Evolutionary conservation across 2,888 invertebrate species (phyloP), one percentile per base, ranked within the genome.

Genomic region (Thymelicus lineola): DNA sequence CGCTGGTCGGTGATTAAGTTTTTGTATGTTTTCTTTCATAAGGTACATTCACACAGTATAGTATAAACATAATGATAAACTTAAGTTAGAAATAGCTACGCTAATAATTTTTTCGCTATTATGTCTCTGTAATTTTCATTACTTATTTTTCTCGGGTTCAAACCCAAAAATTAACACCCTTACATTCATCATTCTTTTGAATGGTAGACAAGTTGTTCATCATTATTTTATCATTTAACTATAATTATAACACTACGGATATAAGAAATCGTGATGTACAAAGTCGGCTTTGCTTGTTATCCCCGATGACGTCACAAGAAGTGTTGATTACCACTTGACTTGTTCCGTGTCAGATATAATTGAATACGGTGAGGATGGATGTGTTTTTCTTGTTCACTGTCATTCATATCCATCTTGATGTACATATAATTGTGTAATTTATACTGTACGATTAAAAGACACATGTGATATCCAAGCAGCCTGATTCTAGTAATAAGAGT

Each of bases 301-400:
- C 50, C 17, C 50, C 60, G 12, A 28, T 66, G 60, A 66, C 66
- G 59, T 60, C 60, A 60, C 60, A 59, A 59, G 60, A 42, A 50
- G 66, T 80, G 82, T 77, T 79, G 77, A 81, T 80, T 76, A 77
- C 76, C 75, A 69, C 76, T 81, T 77, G 20, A 20, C 81, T 83
- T 82, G 80, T 75, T 72, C 73, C 79, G 63, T 80, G 81, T 81
- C 76, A 73, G 73, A 64, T 72, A 72, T 83, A 84, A 84, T 82
- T 83, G 80, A 81, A 80, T 76, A 77, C 65, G 10, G 35, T 48
- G 35, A 53, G 50, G 50, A n/a, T 38, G 53, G 14, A 9, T 38
- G 17, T 36, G n/a, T 48, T 58, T 48, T 59, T 59, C 38, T 59
- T 59, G 50, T 17, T 35, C 36, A 20, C 38, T 20, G 53, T 12